Evolutionary conservation across 2,113 vertebrate genomes (phyloP).

Genomic region (Syrmaticus mikado): DNA sequence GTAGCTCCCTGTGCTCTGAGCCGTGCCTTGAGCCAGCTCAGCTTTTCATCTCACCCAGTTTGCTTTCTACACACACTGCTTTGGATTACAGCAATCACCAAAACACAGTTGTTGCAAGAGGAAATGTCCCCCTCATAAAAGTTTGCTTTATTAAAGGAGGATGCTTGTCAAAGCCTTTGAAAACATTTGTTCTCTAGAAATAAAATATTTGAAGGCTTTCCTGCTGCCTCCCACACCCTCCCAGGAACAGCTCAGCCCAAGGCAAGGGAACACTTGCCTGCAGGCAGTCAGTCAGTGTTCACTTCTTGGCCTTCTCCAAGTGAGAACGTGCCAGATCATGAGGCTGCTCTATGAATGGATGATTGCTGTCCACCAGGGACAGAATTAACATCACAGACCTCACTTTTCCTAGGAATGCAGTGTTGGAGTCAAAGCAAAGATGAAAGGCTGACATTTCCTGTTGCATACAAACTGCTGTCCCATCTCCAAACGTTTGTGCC

Average conservation of each 20-base stretch:
- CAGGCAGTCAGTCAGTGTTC: conserved; percentile 5
- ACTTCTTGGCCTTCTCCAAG: conserved; percentile 34
- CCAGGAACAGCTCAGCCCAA: neutral
- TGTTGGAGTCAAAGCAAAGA: conserved; percentile 37
- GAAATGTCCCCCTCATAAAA: neutral
- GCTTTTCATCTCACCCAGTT: neutral
- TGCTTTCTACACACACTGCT: neutral
- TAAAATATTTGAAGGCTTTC: conserved; percentile 42
- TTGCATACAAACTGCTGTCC: conserved; percentile 38
- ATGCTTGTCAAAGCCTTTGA: conserved; percentile 23
- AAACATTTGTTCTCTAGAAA: conserved; percentile 58
- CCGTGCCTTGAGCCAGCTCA: neutral
- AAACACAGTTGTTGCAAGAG: neutral
- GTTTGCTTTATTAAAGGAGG: conserved; percentile 21
- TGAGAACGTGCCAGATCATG: conserved; percentile 45
- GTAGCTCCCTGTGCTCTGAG: neutral
- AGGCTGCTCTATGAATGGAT: conserved; percentile 47
- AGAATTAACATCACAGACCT: conserved; percentile 54
- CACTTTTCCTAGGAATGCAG: conserved; percentile 46
- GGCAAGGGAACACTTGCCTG: neutral
- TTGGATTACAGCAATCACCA: conserved; percentile 13
- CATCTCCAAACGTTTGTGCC: conserved; percentile 32
- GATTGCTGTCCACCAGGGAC: conserved; percentile 50
- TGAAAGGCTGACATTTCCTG: neutral
- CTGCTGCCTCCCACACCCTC: conserved; percentile 35